Conservation (phyloP, 2,888 invertebrate species). For the Spilosoma lubricipeda region DNA sequence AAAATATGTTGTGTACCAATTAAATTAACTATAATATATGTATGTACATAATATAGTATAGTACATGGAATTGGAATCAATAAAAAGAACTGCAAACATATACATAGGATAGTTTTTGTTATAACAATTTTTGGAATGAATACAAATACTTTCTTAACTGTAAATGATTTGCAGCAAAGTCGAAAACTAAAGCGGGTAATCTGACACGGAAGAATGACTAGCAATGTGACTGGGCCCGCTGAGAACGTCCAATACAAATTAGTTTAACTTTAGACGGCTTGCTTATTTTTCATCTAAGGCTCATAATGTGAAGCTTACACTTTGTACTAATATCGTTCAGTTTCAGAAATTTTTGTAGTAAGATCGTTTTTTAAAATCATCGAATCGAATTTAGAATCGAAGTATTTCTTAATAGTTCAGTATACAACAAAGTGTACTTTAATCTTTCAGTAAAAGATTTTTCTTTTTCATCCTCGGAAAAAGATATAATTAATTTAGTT, state of each 20-base stretch:
- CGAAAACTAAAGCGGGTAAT: conserved; percentile 54
- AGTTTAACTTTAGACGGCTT: conserved; percentile 57
- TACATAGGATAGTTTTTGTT: not conserved
- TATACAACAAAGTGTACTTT: conserved; percentile 13
- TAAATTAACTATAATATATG: too few species aligned
- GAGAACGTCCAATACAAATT: conserved; percentile 64
- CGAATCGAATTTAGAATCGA: not conserved
- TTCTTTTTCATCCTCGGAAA: conserved; percentile 1
- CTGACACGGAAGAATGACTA: conserved; percentile 60
- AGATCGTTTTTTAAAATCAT: not conserved
- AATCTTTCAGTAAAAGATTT: conserved; percentile 2
- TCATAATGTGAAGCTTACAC: conserved; percentile 31
- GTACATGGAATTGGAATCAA: not conserved
- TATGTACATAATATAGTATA: too few species aligned
- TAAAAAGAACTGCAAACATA: not conserved
- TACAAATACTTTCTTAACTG: not conserved
- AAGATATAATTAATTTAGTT: conserved; percentile 16
- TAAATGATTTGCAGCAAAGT: conserved; percentile 11
- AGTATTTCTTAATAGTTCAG: not conserved
- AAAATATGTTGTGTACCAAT: too few species aligned
- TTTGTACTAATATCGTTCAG: conserved; percentile 33
- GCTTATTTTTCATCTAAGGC: conserved; percentile 55
- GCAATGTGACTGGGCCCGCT: conserved; percentile 56
- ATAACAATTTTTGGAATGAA: not conserved
- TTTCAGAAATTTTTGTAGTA: conserved; percentile 25